Percentiles rank a stretch among this genome's conserved stretches.
Conservation (phyloP, 2,113 vertebrate genomes). For the Phaetusa simplex region DNA sequence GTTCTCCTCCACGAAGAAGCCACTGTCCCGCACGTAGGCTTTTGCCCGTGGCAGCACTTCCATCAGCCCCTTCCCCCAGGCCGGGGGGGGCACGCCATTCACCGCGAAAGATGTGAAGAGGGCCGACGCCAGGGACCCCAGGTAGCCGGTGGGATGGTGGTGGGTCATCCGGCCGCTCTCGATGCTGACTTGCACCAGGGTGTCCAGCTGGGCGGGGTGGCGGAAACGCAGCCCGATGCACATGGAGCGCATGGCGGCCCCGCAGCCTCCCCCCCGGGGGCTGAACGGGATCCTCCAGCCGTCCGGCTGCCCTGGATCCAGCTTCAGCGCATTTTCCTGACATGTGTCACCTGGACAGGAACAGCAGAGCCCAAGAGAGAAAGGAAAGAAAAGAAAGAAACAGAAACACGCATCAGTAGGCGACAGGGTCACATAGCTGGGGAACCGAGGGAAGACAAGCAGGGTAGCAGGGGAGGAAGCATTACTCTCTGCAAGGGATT, state of each 20-base stretch:
- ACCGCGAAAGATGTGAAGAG: conserved; percentile 79
- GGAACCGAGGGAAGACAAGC: background rate
- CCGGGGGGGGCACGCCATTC: conserved; percentile 36
- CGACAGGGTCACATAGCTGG: background rate
- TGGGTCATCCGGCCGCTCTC: conserved; percentile 87
- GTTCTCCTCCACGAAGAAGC: conserved; percentile 76
- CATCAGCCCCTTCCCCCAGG: conserved; percentile 80
- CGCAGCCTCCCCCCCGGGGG: conserved; percentile 72
- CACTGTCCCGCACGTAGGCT: conserved; percentile 60
- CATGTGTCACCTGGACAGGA: conserved; percentile 52
- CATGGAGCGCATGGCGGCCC: conserved; percentile 86
- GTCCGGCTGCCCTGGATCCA: background rate
- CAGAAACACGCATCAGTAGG: background rate
- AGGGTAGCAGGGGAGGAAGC: background rate
- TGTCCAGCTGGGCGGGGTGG: conserved; percentile 48
- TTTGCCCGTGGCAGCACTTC: conserved; percentile 72
- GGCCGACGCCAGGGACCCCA: conserved; percentile 78
- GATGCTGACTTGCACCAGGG: conserved; percentile 76
- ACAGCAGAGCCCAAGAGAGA: background rate
- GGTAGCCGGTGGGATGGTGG: conserved; percentile 84
- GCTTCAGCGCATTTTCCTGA: fast-evolving
- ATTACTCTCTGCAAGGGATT: fast-evolving
- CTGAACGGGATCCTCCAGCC: conserved; percentile 78
- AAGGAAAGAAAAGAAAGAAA: background rate
- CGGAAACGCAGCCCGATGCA: conserved; percentile 81